These are phyloP conservation scores for Taeniopygia guttata DNA, from an alignment of 2,797 vertebrate genomes.

Conservation along the genomic window DNA sequence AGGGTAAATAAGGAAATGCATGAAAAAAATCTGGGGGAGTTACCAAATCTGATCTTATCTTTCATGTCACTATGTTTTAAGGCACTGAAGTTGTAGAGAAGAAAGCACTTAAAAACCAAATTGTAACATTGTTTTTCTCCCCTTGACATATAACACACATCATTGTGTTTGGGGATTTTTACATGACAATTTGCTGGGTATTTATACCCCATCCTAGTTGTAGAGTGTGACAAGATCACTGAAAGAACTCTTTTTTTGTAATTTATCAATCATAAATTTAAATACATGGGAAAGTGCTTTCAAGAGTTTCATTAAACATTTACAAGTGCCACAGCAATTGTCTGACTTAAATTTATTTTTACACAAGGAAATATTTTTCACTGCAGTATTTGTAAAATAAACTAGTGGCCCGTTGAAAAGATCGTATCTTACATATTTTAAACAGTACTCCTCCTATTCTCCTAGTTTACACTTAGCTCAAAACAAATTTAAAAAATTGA, in stretches of 20 bases:
- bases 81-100: background rate
- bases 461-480: background rate
- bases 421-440: conserved; percentile 5
- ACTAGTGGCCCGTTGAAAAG: background rate
- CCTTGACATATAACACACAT: background rate
- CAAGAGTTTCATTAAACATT: conserved; percentile 11
- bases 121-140: background rate
- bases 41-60: conserved; percentile 42
- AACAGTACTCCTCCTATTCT: conserved; percentile 7
- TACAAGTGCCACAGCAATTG: background rate
- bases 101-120: background rate
- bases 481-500: background rate
- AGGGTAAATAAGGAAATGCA: conserved; percentile 57
- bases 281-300: background rate
- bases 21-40: conserved; percentile 48
- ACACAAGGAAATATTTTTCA: background rate
- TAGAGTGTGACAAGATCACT: background rate
- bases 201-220: background rate
- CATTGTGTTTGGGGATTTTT: background rate
- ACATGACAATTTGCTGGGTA: background rate
- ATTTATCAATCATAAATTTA: background rate
- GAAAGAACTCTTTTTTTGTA: background rate
- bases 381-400: background rate
- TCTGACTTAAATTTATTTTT: conserved; percentile 45
- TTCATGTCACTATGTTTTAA: conserved; percentile 26